These are phyloP conservation scores for Ctena decussata DNA, from an alignment of 2,888 invertebrate genomes.

Conservation along the genomic window DNA sequence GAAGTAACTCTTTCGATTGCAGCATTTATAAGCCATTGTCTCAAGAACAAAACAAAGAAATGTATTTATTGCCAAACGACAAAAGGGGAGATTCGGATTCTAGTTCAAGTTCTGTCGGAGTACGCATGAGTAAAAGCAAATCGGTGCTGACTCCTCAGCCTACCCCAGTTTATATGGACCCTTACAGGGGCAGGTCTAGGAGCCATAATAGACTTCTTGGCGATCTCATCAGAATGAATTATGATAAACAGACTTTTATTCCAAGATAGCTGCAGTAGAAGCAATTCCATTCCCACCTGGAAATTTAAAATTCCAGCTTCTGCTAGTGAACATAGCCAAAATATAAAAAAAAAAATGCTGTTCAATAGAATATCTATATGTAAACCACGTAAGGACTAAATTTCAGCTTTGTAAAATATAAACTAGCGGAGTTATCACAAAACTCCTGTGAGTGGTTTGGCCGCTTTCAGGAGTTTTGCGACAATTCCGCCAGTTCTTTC, in stretches of 20 bases:
- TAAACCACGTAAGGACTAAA: too few relatives aligned
- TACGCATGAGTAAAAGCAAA: slow-evolving; percentile 44
- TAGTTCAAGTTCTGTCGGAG: neutral
- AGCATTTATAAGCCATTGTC: slow-evolving; percentile 56
- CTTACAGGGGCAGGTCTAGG: slow-evolving; percentile 64
- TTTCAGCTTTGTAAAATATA: too few relatives aligned
- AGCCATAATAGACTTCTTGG: slow-evolving; percentile 69
- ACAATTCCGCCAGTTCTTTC: too few relatives aligned
- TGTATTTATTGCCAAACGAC: slow-evolving; percentile 67
- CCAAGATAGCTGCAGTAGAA: slow-evolving; percentile 20
- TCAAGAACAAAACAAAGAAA: slow-evolving; percentile 66
- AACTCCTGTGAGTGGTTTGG: too few relatives aligned
- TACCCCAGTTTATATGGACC: slow-evolving; percentile 70
- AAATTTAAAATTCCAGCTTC: too few relatives aligned
- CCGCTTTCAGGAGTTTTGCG: too few relatives aligned
- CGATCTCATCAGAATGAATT: slow-evolving; percentile 73
- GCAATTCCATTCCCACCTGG: too few relatives aligned
- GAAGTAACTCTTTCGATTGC: slow-evolving; percentile 60
- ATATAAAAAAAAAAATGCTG: too few relatives aligned
- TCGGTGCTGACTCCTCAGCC: slow-evolving; percentile 67
- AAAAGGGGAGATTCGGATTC: slow-evolving; percentile 53
- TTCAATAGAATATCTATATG: too few relatives aligned
- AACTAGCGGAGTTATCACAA: too few relatives aligned
- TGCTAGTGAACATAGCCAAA: too few relatives aligned
- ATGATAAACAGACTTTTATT: slow-evolving; percentile 70